Evolutionary conservation across 2,113 vertebrate genomes (phyloP), one percentile per base, ranked within the genome.

Genomic region (Pomatostomus ruficeps): DNA sequence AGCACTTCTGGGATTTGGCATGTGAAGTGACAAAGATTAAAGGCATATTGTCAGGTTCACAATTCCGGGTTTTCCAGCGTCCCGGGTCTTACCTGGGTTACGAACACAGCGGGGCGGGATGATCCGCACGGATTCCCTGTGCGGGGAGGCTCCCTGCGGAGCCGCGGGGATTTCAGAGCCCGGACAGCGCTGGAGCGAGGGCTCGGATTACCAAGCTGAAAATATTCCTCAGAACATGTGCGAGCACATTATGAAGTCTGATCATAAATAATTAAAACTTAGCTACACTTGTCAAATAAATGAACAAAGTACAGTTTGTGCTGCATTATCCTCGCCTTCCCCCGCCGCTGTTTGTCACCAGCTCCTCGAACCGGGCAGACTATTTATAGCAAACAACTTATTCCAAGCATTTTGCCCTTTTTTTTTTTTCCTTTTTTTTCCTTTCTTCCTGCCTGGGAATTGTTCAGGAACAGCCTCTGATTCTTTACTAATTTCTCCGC

Each of bases 1-100:
- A 96, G 96, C 91, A 95, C 95, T 96, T 95, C 87, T 93, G 92
- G 91, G 95, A 88, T 91, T 96, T 95, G 94, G 94, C 95, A 95
- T 96, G 95, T 24, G 91, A 94, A 97, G 93, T 73, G 91, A 96
- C 96, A 96, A 85, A 97, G 95, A 96, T 91, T 91, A 97, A 95
- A 96, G 95, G 88, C 61, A 11, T 24, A 88, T 95, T 93, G 91
- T 96, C 91, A 89, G 91, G 73, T 86, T 93, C 45, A 29, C 75
- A 9, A 84, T 70, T 46, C 6, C 5, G 15, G 49, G 19, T 68
- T 66, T 70, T 48, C 73, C 38, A 86, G 77, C 26, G 2, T 17
- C 10, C 52, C 1, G 1, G 66, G 28, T 85, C 88, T 91, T 55
- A 86, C 97, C 95, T 96, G 92, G 79, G 65, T 75, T 54, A 15